Percentiles rank a stretch among this genome's conserved stretches.
phyloP scores from a whole-genome alignment of 1,140 invertebrate genomes.

The Magallana angulata region DNA sequence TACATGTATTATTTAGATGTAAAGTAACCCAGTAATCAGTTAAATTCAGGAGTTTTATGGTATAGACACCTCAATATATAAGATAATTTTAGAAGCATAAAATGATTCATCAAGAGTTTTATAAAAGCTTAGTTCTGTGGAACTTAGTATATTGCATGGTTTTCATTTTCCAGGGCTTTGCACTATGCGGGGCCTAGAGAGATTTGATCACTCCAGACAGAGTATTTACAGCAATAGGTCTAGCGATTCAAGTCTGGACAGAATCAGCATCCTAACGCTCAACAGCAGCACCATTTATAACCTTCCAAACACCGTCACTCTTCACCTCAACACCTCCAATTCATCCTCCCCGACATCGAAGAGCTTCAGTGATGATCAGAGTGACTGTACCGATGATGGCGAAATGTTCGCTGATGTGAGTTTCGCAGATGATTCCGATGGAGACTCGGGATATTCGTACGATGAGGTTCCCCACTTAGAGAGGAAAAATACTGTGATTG shows the following conservation, averaged over 20 bases:
- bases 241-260: not conserved
- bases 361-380: not conserved
- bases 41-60: too few species aligned
- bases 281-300: not conserved
- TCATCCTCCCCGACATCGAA: not conserved
- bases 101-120: too few species aligned
- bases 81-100: too few species aligned
- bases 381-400: not conserved
- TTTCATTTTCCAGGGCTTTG: slow-evolving; percentile 21
- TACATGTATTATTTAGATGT: not conserved
- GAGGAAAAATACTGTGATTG: slow-evolving; percentile 14
- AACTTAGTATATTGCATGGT: too few species aligned
- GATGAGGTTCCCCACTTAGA: not conserved
- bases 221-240: not conserved
- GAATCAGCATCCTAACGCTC: not conserved
- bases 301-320: slow-evolving; percentile 30
- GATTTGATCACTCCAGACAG: not conserved
- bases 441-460: not conserved
- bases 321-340: not conserved
- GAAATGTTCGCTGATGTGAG: not conserved
- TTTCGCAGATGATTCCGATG: slow-evolving; percentile 3
- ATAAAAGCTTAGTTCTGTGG: too few species aligned
- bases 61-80: too few species aligned
- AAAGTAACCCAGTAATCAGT: too few species aligned
- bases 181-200: not conserved